phyloP scores from a whole-genome alignment of 2,113 vertebrate species.

The Ctenodactylus gundi region DNA sequence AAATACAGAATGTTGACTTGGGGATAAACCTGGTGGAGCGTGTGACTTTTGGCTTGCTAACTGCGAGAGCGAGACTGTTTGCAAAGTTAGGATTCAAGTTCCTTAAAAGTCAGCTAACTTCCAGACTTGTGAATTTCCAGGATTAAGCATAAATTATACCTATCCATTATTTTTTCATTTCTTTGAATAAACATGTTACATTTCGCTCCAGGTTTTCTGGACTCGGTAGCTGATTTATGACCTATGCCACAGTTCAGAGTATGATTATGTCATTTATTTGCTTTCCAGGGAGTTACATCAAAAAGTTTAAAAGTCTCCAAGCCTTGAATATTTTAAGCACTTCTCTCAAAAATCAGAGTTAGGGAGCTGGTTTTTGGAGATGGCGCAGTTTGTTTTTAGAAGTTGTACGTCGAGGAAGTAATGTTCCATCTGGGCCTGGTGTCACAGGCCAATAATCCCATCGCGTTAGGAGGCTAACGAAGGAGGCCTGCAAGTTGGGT shows the following conservation, averaged over 20 bases:
- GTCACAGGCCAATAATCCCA: too few relatives aligned
- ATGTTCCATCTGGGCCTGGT: too few relatives aligned
- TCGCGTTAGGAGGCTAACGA: too few relatives aligned
- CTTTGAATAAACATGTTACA: slow-evolving; percentile 52
- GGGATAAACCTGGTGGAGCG: neutral
- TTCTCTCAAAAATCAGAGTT: slow-evolving; percentile 34
- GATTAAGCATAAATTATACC: neutral
- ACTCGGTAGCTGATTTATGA: slow-evolving; percentile 71
- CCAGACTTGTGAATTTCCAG: slow-evolving; percentile 2
- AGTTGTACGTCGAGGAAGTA: neutral
- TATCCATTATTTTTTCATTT: neutral
- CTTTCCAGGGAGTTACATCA: neutral
- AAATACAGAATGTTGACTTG: neutral
- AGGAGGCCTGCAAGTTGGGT: too few relatives aligned
- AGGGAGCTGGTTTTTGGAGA: neutral
- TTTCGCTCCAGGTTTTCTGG: slow-evolving; percentile 71
- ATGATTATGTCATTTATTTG: neutral
- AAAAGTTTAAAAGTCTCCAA: neutral
- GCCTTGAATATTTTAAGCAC: slow-evolving; percentile 17
- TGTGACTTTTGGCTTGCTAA: slow-evolving; percentile 28
- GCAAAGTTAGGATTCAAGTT: slow-evolving; percentile 46
- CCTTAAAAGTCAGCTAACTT: slow-evolving; percentile 72
- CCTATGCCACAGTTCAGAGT: slow-evolving; percentile 61
- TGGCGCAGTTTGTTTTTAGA: neutral
- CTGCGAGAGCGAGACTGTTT: slow-evolving; percentile 4